Base-by-base conservation (phyloP, 2,113 vertebrate species). In the Hippocampus abdominalis region DNA sequence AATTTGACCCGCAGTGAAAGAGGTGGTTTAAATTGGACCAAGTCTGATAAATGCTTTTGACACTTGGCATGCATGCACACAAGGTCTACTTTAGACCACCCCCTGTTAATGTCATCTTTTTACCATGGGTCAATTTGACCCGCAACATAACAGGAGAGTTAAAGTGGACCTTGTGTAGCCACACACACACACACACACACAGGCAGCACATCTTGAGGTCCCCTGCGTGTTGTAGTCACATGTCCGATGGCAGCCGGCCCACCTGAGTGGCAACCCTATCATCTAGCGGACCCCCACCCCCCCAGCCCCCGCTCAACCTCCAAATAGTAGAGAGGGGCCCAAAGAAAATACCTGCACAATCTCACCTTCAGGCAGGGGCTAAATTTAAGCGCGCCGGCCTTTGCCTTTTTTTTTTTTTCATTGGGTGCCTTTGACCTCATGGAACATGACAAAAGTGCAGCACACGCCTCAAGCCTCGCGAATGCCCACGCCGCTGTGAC, bases 301-400 rank as follows among this genome's bases (percentile, higher is more conserved):
- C n/a, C n/a, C n/a, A n/a, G n/a, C n/a, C 21, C 54, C 11, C 15
- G 88, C 84, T 68, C 69, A 49, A 66, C 66, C 77, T 94, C 93
- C 91, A 94, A 95, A 95, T 95, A 94, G 92, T 94, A 94, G 94
- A 95, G 94, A 89, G 81, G 72, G 68, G 81, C 75, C 65, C 93
- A 92, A 92, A 93, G 91, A 89, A 78, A 92, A 91, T 91, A 87
- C 85, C 90, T 88, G 85, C 82, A 88, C 91, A 91, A 87, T 80
- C 86, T 90, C 91, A 89, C 87, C 87, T 87, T 82, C 65, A 68
- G 53, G 66, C 53, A 16, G 48, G 23, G 13, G 71, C 81, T 88
- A 86, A 81, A 82, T 84, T 72, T 87, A 87, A 53, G 36, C 8
- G 2, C 21, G 64, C 70, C 68, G 73, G 63, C 75, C 74, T 79